Percentiles rank a stretch among this genome's conserved stretches.
Evolutionary conservation across 2,113 vertebrate genomes (phyloP).

Genomic region (Engystomops pustulosus): DNA sequence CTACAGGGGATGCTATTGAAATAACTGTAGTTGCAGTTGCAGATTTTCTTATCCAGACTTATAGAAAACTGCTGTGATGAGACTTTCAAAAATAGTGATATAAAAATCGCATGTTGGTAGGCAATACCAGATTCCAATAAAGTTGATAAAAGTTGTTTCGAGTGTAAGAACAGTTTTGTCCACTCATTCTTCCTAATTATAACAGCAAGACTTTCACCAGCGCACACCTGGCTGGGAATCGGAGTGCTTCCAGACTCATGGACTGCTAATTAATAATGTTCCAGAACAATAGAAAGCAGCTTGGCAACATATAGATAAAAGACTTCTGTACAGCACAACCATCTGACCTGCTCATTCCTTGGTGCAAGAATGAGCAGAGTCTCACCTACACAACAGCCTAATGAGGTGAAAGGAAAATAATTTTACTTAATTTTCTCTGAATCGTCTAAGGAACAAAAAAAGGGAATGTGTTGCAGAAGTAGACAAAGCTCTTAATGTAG

Average conservation of each 20-base stretch:
- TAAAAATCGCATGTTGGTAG: no score
- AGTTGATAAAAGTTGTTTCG: not conserved
- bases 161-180: constrained; percentile 30
- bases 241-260: constrained; percentile 35
- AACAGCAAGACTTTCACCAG: constrained; percentile 10
- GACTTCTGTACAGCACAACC: constrained; percentile 24
- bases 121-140: not conserved
- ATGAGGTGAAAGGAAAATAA: constrained; percentile 44
- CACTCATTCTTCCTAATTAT: constrained; percentile 55
- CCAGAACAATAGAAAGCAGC: constrained; percentile 54
- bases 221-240: constrained; percentile 58
- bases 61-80: no score
- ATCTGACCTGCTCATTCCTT: constrained; percentile 53
- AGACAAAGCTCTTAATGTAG: not conserved
- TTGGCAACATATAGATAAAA: constrained; percentile 41
- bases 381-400: constrained; percentile 50
- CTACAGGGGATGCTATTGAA: no score
- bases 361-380: constrained; percentile 2
- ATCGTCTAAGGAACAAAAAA: not conserved
- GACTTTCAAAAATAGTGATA: no score
- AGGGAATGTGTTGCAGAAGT: not conserved
- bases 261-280: constrained; percentile 55
- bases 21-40: no score
- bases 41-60: no score
- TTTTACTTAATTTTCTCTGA: constrained; percentile 29